Base-by-base conservation (phyloP, 2,888 invertebrate species). In the Marronus borbonicus region DNA sequence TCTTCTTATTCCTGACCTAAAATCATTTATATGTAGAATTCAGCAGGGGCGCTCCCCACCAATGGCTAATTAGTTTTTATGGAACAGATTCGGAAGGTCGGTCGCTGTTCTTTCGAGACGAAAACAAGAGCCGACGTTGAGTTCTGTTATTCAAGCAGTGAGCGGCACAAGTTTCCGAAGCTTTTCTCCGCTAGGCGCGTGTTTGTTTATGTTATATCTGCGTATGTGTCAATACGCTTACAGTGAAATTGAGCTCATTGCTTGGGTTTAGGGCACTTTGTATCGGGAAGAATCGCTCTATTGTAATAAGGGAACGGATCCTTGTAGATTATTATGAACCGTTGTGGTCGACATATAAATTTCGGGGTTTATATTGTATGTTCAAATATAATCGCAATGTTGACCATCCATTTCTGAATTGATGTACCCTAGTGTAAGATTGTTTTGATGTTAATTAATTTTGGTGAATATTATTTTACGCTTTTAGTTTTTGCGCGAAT, bases 261-360 rank as follows among this genome's bases (percentile, higher is more conserved):
- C 58, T 72, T 72, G 58, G 17, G 31, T 39, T 17, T 39, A 5
- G 39, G 24, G 14, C 36, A 58, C 58, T 72, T 70, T 58, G 58
- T 58, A 58, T 20, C 36, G 36, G 8, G 39, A 14, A 60, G 28
- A 31, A 58, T 72, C 12, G 24, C 65, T n/a, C 8, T 72, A 60
- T 58, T 66, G 65, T 65, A 65, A 49, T 66, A 65, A 65, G 44
- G 49, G 76, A 55, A 65, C 28, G 50, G 52, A 52, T 52, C 17
- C n/a, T 10, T 20, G 55, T 76, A 39, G 39, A 76, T 76, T 65
- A 65, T 65, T 20, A 52, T 28, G 3, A 55, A 49, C 20, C 66
- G 36, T 8, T 52, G 65, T 20, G 55, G 55, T 65, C 65, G 66
- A 76, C 55, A 50, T 65, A 36, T 65, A 52, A 28, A 66, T 66